Evolutionary conservation across 2,888 invertebrate species (phyloP).

Genomic region (Athripsodes cinereus): DNA sequence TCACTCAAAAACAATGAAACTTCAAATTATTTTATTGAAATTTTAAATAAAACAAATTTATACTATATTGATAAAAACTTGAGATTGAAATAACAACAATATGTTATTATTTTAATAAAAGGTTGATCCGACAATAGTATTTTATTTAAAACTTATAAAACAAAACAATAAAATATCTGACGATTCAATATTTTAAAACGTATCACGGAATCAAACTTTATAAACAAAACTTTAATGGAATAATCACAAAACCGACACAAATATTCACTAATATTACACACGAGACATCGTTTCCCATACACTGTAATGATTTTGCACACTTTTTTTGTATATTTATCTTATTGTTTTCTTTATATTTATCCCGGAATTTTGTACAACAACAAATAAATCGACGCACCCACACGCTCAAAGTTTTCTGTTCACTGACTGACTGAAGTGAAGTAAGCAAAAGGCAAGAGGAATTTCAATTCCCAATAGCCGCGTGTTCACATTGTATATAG

Average conservation of each 20-base stretch:
- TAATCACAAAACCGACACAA: background rate
- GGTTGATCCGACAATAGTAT: no score
- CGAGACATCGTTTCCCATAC: background rate
- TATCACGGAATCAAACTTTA: background rate
- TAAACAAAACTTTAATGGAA: background rate
- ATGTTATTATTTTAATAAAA: no score
- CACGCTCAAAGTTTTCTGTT: background rate
- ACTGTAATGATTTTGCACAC: background rate
- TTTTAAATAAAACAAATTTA: background rate
- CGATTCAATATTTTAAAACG: background rate
- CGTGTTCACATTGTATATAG: background rate
- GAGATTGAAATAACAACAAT: no score
- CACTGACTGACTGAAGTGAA: background rate
- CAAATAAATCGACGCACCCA: background rate
- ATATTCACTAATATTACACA: background rate
- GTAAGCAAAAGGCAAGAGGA: background rate
- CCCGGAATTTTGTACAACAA: background rate
- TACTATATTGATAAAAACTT: no score
- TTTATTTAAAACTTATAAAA: no score
- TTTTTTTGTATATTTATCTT: background rate
- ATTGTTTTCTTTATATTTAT: background rate
- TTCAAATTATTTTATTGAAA: no score
- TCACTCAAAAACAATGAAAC: no score
- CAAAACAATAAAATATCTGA: no score
- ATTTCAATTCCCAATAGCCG: background rate